Evolutionary conservation across 1,140 invertebrate species (phyloP).

Genomic region (Drosophila varians): DNA sequence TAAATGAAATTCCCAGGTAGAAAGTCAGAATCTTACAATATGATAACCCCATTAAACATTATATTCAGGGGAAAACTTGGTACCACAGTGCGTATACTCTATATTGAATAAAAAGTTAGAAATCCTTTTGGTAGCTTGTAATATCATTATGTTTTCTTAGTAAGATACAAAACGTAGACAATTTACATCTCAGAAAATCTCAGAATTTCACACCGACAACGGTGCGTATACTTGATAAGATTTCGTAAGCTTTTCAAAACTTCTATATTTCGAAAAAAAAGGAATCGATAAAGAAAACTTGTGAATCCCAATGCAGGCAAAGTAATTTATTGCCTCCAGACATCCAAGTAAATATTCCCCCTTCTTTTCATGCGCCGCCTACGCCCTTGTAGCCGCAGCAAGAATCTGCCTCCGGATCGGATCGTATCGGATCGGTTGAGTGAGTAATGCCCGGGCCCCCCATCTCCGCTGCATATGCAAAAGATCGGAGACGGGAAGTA

Average conservation of each 20-base stretch:
- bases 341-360: neutral
- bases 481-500: conserved; percentile 13
- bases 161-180: too few relatives aligned
- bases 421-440: conserved; percentile 28
- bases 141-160: too few relatives aligned
- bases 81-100: too few relatives aligned
- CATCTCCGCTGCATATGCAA: conserved; percentile 28
- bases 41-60: too few relatives aligned
- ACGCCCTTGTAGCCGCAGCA: conserved; percentile 4
- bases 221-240: neutral
- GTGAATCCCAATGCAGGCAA: neutral
- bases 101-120: too few relatives aligned
- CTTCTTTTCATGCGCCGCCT: conserved; percentile 6
- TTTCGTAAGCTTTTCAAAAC: too few relatives aligned
- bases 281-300: neutral
- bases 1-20: too few relatives aligned
- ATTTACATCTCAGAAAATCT: neutral
- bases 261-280: too few relatives aligned
- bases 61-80: too few relatives aligned
- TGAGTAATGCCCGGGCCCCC: conserved; percentile 24
- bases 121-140: too few relatives aligned
- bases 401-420: conserved; percentile 14
- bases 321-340: neutral
- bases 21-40: too few relatives aligned
- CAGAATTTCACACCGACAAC: neutral